These are phyloP conservation scores for Syncerus caffer DNA, from an alignment of 2,797 vertebrate species.

Conservation along the genomic window DNA sequence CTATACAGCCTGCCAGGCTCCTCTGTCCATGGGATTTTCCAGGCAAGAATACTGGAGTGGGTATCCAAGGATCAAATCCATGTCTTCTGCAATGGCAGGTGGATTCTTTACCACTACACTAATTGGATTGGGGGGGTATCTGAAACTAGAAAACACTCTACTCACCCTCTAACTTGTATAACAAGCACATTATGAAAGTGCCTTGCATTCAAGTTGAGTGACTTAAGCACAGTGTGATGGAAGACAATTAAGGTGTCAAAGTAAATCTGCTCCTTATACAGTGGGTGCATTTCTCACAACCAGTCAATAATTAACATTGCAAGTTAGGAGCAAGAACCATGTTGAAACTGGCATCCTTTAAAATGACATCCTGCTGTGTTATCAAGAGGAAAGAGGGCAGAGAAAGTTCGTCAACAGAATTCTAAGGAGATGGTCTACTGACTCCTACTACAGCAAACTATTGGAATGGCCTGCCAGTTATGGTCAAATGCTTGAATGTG, in stretches of 20 bases:
- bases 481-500: conserved; percentile 22
- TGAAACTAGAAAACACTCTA: not conserved
- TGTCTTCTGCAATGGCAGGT: not conserved
- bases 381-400: not conserved
- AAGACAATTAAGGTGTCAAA: conserved; percentile 34
- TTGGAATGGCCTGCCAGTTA: conserved; percentile 7
- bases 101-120: not conserved
- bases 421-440: conserved; percentile 8
- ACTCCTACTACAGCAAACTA: not conserved
- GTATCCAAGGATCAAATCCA: not conserved
- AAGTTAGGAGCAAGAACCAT: conserved; percentile 10
- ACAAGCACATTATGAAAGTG: not conserved
- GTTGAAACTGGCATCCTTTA: not conserved
- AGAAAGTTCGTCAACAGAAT: not conserved
- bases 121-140: not conserved
- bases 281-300: not conserved
- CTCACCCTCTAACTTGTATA: not conserved
- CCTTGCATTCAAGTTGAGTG: not conserved
- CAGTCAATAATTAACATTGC: conserved; percentile 27
- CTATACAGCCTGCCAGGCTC: not conserved
- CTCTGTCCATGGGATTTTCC: not conserved
- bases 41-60: not conserved
- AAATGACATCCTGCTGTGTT: conserved; percentile 22
- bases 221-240: not conserved
- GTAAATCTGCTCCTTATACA: conserved; percentile 21